phyloP scores from a whole-genome alignment of 2,888 invertebrate species.

The Ferrisia virgata region DNA sequence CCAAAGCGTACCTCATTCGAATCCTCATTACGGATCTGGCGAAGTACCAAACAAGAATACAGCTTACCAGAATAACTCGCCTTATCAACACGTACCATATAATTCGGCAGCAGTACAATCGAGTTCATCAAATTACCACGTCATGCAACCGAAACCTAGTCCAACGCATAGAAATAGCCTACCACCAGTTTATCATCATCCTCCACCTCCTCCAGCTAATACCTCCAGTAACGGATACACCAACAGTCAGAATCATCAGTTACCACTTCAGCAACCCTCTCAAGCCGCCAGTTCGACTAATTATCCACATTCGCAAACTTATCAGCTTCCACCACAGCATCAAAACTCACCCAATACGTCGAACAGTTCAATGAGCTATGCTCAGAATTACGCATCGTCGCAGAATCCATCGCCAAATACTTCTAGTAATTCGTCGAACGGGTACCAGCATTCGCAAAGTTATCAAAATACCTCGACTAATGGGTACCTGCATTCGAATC shows the following conservation, averaged over 20 bases:
- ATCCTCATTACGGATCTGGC: background rate
- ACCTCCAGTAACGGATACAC: background rate
- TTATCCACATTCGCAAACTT: background rate
- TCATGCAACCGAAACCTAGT: background rate
- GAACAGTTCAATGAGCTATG: slow-evolving; percentile 31
- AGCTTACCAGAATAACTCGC: background rate
- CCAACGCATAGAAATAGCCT: slow-evolving; percentile 2
- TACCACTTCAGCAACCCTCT: background rate
- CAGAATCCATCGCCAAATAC: background rate
- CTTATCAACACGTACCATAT: slow-evolving; percentile 24
- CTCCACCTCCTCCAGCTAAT: slow-evolving; percentile 51
- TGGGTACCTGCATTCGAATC: slow-evolving; percentile 1
- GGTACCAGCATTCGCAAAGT: background rate
- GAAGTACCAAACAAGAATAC: background rate
- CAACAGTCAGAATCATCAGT: background rate
- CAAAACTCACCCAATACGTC: background rate
- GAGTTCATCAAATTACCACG: background rate
- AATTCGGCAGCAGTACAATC: background rate
- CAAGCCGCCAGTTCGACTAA: background rate
- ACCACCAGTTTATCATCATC: slow-evolving; percentile 51
- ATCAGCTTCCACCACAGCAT: background rate
- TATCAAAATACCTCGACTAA: background rate
- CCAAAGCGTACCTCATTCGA: slow-evolving; percentile 25
- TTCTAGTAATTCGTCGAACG: background rate
- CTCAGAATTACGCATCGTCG: background rate